Evolutionary conservation across 2,797 vertebrate species (phyloP), one percentile per base, ranked within the genome.

Genomic region (Knipowitschia caucasica): DNA sequence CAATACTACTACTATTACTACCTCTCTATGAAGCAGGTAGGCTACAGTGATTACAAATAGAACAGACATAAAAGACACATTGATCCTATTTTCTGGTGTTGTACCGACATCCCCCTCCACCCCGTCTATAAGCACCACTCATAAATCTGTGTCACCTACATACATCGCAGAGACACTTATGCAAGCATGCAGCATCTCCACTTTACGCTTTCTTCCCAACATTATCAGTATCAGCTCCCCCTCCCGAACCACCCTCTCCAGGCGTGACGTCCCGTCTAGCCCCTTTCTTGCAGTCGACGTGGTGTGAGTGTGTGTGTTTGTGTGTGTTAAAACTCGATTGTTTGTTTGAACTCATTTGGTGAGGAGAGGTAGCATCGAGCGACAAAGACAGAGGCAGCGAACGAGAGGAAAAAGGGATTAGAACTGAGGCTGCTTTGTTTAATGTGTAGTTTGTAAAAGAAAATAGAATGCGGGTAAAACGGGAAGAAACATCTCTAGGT

Each of bases 61-160:
- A 39, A 45, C 52, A 50, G 30, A 56, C 51, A 39, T 60, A 26
- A 59, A 47, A 73, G 34, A 71, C 68, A 74, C 52, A 85, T 80
- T 80, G 81, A 84, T 86, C 82, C 78, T 70, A 78, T 85, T 84
- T 81, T 86, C 77, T 83, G 72, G 80, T 80, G 77, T 79, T 84
- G 71, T 74, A 83, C 75, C 78, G 69, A 83, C 76, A 81, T 62
- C 74, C 62, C 64, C 66, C 67, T 73, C 75, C 71, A 63, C 77
- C 75, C 55, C 71, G 69, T 75, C 72, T 71, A 76, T 65, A 81
- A 71, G 69, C 64, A 52, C 55, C 76, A 80, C 61, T 79, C 73
- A 79, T 82, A 85, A 86, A 86, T 88, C 83, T 82, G 78, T 89
- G 84, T 88, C 88, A 87, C 82, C 82, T 84, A 82, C 80, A 84